Base-by-base conservation (phyloP, 1,140 invertebrate species). In the Drosophila asahinai region DNA sequence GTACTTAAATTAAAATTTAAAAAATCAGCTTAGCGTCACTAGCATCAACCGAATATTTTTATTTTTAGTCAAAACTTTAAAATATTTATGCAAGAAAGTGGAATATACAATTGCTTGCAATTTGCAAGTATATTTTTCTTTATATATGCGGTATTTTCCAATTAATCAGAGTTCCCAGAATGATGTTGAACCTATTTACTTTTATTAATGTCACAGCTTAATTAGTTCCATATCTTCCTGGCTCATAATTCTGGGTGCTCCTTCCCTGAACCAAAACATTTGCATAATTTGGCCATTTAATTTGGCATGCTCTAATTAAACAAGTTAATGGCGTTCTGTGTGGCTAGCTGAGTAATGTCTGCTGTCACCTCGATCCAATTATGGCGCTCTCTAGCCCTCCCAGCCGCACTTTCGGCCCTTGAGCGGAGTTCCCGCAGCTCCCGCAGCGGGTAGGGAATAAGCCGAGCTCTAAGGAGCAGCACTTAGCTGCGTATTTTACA, bases 401-500 rank as follows among this genome's bases (percentile, higher is more conserved):
- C 43, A 33, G 43, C 33, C 63, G 47, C 57, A 42, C 36, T 25
- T 66, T 43, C 57, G 54, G 47, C 43, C 7, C 19, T 51, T 36
- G n/a, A 47, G 47, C 38, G n/a, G 9, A 40, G 57, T 6, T 17
- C 48, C 70, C 19, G 47, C 42, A 43, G 17, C n/a, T 9, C 27
- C 27, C 6, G 27, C 27, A 30, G 51, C 51, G 25, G 43, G 12
- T n/a, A 19, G 48, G 42, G 61, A 42, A 25, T 43, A 40, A 45
- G 70, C 60, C 55, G 52, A 52, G 77, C 70, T 77, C 77, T 86
- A 78, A 86, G 84, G 74, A 89, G 86, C 86, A 89, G 86, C 86
- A 90, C 84, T 89, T 89, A 89, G 86, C 86, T 79, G 78, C 71
- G 86, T 81, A 90, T 90, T 90, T 90, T 82, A 90, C 86, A 91